Evolutionary conservation across 2,113 vertebrate genomes (phyloP), one percentile per base, ranked within the genome.

Genomic region (Bambusicola thoracicus): DNA sequence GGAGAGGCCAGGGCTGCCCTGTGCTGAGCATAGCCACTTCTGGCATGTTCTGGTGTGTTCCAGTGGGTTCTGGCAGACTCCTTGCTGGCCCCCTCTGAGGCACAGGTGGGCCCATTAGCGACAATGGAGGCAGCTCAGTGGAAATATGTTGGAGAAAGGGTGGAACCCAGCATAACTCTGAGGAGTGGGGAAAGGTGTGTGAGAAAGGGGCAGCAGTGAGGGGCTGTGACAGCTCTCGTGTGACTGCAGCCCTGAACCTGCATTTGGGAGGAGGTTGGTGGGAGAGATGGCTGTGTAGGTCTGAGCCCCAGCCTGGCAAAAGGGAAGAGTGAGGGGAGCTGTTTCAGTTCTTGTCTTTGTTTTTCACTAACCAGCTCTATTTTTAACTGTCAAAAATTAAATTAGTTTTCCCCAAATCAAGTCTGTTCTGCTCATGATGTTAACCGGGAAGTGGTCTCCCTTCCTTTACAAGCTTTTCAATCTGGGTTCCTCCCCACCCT

Each of bases 1-100:
- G 55, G 65, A 36, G 10, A 20, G 8, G 16, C 21, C 1, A 1
- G 9, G 13, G 41, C 44, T 17, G 67, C 4, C 30, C n/a, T 0
- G 2, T 15, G 29, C 53, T 0, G 3, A 40, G 49, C 17, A 32
- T 8, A 9, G 29, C 8, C 8, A 0, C 8, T 20, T n/a, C 49
- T 11, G 3, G 41, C 21, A 1, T 4, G 21, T 29, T 68, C 36
- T 21, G n/a, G n/a, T 34, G 56, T n/a, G 55, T 32, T 32, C n/a
- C 36, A 10, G 5, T 1, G 53, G 5, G 21, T 20, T 63, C 43
- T 19, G 56, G 32, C 19, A 13, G 56, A 11, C 20, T 21, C 38
- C 29, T 8, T 32, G 10, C 55, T 32, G 30, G 8, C 2, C 16
- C 11, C 44, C 24, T 21, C 2, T 1, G 27, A 4, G 19, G 8